A percentile compares a stretch with the other conserved stretches of the same genome.
Evolutionary conservation across 1,140 invertebrate genomes (phyloP).

Genomic region (Samia ricini): DNA sequence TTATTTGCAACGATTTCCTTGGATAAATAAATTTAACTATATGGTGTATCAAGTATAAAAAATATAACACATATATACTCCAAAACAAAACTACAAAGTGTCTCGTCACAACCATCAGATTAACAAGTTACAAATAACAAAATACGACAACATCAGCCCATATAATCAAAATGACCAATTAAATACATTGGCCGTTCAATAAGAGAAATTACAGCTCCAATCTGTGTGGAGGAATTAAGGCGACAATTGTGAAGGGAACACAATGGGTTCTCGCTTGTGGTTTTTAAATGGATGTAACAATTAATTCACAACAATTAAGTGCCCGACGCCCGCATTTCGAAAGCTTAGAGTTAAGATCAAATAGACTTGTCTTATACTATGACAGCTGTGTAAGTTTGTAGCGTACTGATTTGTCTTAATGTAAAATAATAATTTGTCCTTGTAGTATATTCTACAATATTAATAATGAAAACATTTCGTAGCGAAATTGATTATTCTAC

Average conservation of each 20-base stretch:
- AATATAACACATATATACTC: not conserved
- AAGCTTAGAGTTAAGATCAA: constrained; percentile 13
- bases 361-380: not conserved
- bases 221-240: constrained; percentile 48
- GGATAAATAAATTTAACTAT: not conserved
- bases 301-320: constrained; percentile 75
- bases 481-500: too few relatives aligned
- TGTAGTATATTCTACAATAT: too few relatives aligned
- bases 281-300: constrained; percentile 77
- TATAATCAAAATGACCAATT: constrained; percentile 46
- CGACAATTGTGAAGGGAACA: constrained; percentile 56
- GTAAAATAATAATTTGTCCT: too few relatives aligned
- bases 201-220: constrained; percentile 60
- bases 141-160: constrained; percentile 19
- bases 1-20: not conserved
- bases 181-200: constrained; percentile 49
- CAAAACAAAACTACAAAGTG: not conserved
- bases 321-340: constrained; percentile 68
- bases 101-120: not conserved
- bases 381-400: too few relatives aligned
- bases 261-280: constrained; percentile 57
- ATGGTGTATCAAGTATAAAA: not conserved
- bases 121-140: not conserved
- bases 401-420: too few relatives aligned
- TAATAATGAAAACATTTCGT: too few relatives aligned